Evolutionary conservation across 2,797 vertebrate species (phyloP).

Genomic region (Channa striata): DNA sequence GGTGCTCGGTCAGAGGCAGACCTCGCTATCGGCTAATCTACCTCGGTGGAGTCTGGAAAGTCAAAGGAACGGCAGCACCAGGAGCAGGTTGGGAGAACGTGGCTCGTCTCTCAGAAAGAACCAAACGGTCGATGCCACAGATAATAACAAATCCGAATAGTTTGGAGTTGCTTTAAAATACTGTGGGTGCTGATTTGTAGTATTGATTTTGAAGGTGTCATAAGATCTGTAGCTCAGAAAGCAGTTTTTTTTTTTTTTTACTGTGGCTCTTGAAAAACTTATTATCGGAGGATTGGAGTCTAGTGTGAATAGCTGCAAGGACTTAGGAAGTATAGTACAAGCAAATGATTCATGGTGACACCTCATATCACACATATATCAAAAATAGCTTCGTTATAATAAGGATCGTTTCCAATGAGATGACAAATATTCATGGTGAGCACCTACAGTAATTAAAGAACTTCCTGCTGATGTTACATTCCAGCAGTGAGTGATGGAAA

Average conservation of each 20-base stretch:
- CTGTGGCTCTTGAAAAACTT: not conserved
- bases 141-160: conserved; percentile 29
- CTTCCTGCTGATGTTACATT: conserved; percentile 23
- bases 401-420: not conserved
- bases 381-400: not conserved
- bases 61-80: conserved; percentile 10
- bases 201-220: conserved; percentile 29
- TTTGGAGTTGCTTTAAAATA: conserved; percentile 32
- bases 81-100: conserved; percentile 22
- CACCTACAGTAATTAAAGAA: conserved; percentile 33
- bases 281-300: not conserved
- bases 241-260: not conserved
- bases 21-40: conserved; percentile 54
- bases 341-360: not conserved
- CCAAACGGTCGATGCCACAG: conserved; percentile 10
- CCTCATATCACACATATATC: not conserved
- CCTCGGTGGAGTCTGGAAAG: conserved; percentile 32
- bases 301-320: conserved; percentile 6
- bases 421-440: conserved; percentile 6
- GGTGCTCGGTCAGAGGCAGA: conserved; percentile 45
- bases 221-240: conserved; percentile 13
- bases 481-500: conserved; percentile 15
- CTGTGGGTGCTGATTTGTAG: conserved; percentile 24
- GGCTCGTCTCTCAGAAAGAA: conserved; percentile 34
- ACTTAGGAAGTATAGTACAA: not conserved